Conservation (phyloP, 2,113 vertebrate genomes). For the Oceanodroma tethys region DNA sequence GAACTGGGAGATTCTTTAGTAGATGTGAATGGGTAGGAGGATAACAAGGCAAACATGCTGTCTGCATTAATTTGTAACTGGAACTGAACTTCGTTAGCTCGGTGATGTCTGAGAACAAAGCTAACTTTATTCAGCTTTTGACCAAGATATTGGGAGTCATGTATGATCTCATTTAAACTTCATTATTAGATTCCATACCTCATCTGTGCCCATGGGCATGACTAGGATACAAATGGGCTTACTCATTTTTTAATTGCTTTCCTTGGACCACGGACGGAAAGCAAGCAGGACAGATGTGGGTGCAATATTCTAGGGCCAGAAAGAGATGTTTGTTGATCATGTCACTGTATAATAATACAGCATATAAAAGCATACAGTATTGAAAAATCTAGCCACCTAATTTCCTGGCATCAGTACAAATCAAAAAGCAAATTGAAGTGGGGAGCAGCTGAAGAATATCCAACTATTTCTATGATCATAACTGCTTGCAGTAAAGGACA, state of each 20-base stretch:
- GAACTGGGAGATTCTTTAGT: neutral
- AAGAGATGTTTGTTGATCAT: neutral
- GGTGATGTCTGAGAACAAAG: neutral
- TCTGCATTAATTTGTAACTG: neutral
- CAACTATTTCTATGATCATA: neutral
- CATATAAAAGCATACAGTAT: neutral
- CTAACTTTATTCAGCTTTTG: neutral
- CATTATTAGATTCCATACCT: neutral
- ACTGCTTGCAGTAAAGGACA: neutral
- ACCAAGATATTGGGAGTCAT: neutral
- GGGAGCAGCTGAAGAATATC: neutral
- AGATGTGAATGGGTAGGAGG: neutral
- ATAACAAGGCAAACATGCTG: neutral
- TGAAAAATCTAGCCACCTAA: neutral
- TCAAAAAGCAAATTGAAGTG: conserved; percentile 22
- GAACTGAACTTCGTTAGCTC: neutral
- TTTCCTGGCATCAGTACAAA: conserved; percentile 27
- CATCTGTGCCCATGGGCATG: neutral
- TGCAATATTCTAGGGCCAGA: neutral
- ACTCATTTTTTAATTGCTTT: neutral
- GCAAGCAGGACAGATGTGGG: neutral
- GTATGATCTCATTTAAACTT: neutral
- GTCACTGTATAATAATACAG: neutral
- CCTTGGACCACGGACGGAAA: neutral
- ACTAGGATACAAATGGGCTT: neutral